Evolutionary conservation across 2,888 invertebrate genomes (phyloP).

Genomic region (Chalcosyrphus nemorum): DNA sequence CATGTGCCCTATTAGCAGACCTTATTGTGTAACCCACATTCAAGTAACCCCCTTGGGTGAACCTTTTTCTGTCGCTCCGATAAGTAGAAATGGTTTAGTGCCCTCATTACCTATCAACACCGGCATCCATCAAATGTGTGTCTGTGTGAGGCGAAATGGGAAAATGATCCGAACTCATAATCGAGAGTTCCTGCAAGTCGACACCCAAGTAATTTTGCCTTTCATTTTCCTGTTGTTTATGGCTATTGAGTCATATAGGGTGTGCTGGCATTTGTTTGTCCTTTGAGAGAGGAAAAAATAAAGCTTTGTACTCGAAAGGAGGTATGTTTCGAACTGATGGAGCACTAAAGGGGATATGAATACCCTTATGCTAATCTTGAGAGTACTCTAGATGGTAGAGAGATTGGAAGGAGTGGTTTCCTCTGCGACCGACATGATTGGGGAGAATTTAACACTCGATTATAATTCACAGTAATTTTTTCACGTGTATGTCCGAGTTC

Average conservation of each 20-base stretch:
- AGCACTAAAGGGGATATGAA: no score
- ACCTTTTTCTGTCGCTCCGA: background rate
- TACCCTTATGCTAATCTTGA: no score
- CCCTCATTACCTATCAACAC: background rate
- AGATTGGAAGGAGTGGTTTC: no score
- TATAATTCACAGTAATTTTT: no score
- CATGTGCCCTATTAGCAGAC: background rate
- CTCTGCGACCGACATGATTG: no score
- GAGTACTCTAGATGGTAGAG: no score
- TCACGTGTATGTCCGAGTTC: no score
- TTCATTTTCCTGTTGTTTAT: conserved; percentile 43
- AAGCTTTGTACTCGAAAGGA: no score
- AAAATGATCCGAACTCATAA: background rate
- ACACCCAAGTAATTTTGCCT: conserved; percentile 34
- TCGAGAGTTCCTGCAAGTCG: conserved; percentile 22
- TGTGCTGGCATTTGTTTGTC: background rate
- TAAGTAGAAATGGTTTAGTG: background rate
- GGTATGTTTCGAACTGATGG: no score
- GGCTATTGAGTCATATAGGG: background rate
- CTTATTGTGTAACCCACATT: background rate
- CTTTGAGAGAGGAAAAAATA: background rate
- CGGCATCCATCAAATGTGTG: background rate
- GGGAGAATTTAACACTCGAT: no score
- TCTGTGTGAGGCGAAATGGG: background rate
- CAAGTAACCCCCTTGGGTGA: background rate